These are phyloP conservation scores for Periophthalmodon schlosseri DNA, from an alignment of 2,113 vertebrate species.

Conservation along the genomic window DNA sequence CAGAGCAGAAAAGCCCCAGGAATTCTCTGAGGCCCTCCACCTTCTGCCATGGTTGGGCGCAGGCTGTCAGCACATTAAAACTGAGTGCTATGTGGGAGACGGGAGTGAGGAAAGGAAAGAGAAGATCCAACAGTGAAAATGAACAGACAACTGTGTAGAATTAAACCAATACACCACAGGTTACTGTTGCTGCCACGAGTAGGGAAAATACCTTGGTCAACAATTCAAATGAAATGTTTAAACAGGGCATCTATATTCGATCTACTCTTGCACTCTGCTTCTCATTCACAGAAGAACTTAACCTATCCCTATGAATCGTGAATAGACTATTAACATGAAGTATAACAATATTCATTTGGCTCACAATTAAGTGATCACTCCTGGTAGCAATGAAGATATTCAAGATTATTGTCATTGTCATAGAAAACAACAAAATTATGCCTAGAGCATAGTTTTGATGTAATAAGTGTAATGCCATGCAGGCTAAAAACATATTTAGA, in stretches of 20 bases:
- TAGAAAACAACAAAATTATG: too few relatives aligned
- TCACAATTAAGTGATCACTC: too few relatives aligned
- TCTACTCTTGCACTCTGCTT: not conserved
- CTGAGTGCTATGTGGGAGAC: constrained; percentile 36
- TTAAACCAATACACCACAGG: constrained; percentile 16
- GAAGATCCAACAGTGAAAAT: constrained; percentile 38
- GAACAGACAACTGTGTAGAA: constrained; percentile 31
- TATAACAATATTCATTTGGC: too few relatives aligned
- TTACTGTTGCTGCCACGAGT: not conserved
- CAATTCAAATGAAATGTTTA: constrained; percentile 4
- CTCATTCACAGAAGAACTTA: not conserved
- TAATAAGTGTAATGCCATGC: too few relatives aligned
- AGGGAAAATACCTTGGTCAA: not conserved
- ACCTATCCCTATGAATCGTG: too few relatives aligned
- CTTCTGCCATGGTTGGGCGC: constrained; percentile 72
- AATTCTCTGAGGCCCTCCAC: constrained; percentile 73
- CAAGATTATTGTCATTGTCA: too few relatives aligned
- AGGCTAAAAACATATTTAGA: too few relatives aligned
- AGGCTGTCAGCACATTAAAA: constrained; percentile 75
- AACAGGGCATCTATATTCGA: not conserved
- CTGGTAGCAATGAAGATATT: too few relatives aligned
- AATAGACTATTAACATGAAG: too few relatives aligned
- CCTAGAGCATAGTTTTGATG: too few relatives aligned
- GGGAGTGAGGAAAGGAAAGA: constrained; percentile 37
- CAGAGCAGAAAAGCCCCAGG: constrained; percentile 67